Percentiles rank a stretch among this genome's conserved stretches.
These are phyloP conservation scores for Rhagonycha fulva DNA, from an alignment of 2,888 invertebrate genomes.

Conservation along the genomic window DNA sequence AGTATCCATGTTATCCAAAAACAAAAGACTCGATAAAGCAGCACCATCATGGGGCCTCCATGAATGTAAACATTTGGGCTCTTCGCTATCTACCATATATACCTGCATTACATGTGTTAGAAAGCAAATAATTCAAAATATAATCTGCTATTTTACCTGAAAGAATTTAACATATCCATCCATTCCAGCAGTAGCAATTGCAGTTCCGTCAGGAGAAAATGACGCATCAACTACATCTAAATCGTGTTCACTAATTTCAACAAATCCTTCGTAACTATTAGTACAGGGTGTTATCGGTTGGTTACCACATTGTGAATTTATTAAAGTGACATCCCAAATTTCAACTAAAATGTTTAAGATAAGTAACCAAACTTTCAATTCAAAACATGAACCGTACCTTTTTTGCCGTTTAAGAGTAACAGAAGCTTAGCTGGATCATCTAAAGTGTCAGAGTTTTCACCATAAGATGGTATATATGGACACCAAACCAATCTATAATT, in stretches of 20 bases:
- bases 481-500: slow-evolving; percentile 82
- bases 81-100: slow-evolving; percentile 69
- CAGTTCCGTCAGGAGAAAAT: slow-evolving; percentile 93
- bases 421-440: slow-evolving; percentile 78
- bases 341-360: slow-evolving; percentile 53
- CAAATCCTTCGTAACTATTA: slow-evolving; percentile 55
- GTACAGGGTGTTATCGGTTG: slow-evolving; percentile 53
- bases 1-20: slow-evolving; percentile 89
- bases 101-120: slow-evolving; percentile 63
- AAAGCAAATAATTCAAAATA: slow-evolving; percentile 10
- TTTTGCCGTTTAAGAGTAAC: slow-evolving; percentile 77
- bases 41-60: slow-evolving; percentile 93
- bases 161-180: slow-evolving; percentile 94
- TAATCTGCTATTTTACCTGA: slow-evolving; percentile 61
- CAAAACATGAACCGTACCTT: slow-evolving; percentile 53
- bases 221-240: slow-evolving; percentile 81
- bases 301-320: slow-evolving; percentile 54
- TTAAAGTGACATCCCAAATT: slow-evolving; percentile 59
- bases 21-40: slow-evolving; percentile 87
- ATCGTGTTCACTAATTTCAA: slow-evolving; percentile 64
- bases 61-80: slow-evolving; percentile 84
- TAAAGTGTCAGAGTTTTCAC: slow-evolving; percentile 59
- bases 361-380: neutral
- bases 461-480: slow-evolving; percentile 81
- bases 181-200: slow-evolving; percentile 85